Conservation (phyloP, 2,888 invertebrate genomes). For the Alloscopus bannaensis region DNA sequence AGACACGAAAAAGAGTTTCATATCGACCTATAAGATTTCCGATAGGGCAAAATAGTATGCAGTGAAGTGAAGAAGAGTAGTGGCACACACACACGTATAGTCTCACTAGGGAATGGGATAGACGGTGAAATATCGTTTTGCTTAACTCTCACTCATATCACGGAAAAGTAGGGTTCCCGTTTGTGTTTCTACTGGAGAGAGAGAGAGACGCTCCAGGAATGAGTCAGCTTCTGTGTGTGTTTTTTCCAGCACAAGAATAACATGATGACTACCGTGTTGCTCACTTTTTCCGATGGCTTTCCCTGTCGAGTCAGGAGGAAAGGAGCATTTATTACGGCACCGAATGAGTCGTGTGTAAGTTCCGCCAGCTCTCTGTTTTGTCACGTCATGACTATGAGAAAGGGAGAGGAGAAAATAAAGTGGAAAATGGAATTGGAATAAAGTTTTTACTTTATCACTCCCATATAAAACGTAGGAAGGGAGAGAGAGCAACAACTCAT, state of each 20-base stretch:
- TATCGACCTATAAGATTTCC: too few relatives aligned
- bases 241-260: constrained; percentile 33
- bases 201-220: constrained; percentile 41
- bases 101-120: constrained; percentile 27
- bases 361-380: constrained; percentile 28
- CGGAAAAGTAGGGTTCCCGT: background rate
- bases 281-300: background rate
- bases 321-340: constrained; percentile 31
- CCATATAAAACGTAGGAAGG: background rate
- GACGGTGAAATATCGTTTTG: constrained; percentile 34
- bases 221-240: constrained; percentile 37
- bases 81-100: constrained; percentile 28
- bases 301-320: constrained; percentile 3
- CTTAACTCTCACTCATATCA: constrained; percentile 7
- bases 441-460: background rate
- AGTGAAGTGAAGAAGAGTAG: too few relatives aligned
- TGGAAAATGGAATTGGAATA: constrained; percentile 10
- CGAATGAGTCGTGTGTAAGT: constrained; percentile 33
- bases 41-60: too few relatives aligned
- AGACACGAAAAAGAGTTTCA: too few relatives aligned
- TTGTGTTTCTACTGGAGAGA: too few relatives aligned
- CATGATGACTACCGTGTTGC: background rate
- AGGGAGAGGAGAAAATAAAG: constrained; percentile 11
- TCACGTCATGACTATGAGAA: background rate
- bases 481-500: constrained; percentile 42